A percentile compares a stretch with the other conserved stretches of the same genome.
These are phyloP conservation scores for Bellardia pandia DNA, from an alignment of 2,888 invertebrate genomes.

Conservation along the genomic window DNA sequence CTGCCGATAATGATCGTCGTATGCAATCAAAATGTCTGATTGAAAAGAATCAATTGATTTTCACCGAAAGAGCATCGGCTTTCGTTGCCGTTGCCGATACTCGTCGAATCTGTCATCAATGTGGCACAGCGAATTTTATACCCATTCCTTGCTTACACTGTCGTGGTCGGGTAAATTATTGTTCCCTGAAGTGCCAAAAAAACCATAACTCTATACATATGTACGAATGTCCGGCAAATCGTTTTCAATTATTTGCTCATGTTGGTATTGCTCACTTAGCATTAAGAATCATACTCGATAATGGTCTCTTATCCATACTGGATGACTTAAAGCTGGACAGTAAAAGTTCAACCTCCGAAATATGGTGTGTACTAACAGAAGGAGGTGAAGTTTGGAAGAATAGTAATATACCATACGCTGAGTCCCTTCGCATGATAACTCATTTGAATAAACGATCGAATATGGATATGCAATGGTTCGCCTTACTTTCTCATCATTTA, in stretches of 20 bases:
- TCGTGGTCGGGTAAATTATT: conserved; percentile 87
- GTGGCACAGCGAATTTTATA: conserved; percentile 87
- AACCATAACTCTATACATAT: conserved; percentile 86
- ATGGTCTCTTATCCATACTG: conserved; percentile 79
- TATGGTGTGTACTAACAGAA: conserved; percentile 76
- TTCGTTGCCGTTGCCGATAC: conserved; percentile 87
- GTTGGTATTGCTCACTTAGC: conserved; percentile 92
- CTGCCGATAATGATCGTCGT: conserved; percentile 75
- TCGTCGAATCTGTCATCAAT: conserved; percentile 88
- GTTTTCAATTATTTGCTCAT: conserved; percentile 87
- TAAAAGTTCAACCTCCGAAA: conserved; percentile 20
- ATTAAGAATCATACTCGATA: conserved; percentile 87
- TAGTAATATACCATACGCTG: conserved; percentile 68
- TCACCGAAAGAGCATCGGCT: conserved; percentile 92
- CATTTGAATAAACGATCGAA: conserved; percentile 89
- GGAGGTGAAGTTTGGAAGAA: conserved; percentile 45
- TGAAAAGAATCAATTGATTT: conserved; percentile 89
- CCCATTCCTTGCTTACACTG: conserved; percentile 89
- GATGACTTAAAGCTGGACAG: conserved; percentile 18
- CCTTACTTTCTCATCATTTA: conserved; percentile 88
- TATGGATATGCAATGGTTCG: conserved; percentile 89
- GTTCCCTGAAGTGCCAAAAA: conserved; percentile 87
- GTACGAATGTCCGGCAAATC: conserved; percentile 89
- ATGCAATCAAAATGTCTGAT: conserved; percentile 86
- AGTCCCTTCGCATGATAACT: conserved; percentile 84